A percentile compares a stretch with the other conserved stretches of the same genome.
Conservation (phyloP, 2,113 vertebrate species). For the Ameiurus melas region DNA sequence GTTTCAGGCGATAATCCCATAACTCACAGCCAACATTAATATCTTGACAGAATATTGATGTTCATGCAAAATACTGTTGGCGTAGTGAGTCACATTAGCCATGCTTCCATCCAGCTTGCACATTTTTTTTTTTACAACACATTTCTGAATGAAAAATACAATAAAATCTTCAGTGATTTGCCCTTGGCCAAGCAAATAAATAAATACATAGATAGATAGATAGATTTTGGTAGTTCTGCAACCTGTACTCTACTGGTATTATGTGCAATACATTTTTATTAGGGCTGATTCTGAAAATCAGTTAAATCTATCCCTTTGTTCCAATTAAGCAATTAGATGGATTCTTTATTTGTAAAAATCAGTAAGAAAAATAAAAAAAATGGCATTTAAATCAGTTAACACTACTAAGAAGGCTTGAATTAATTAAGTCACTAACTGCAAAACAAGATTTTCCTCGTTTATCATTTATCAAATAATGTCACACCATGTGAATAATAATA, state of each 20-base stretch:
- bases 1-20: not conserved
- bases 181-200: not conserved
- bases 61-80: not conserved
- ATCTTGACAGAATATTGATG: not conserved
- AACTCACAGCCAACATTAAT: not conserved
- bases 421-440: not conserved
- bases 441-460: not conserved
- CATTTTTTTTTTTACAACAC: not conserved
- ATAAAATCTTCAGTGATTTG: not conserved
- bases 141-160: not conserved
- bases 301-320: not conserved
- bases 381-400: not conserved
- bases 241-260: not conserved
- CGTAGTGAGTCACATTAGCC: not conserved
- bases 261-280: not conserved
- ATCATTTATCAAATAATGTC: not conserved
- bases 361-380: not conserved
- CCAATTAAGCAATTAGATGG: not conserved
- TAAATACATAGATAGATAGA: too few relatives aligned
- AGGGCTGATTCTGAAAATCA: not conserved
- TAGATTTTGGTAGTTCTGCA: not conserved
- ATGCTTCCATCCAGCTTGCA: not conserved
- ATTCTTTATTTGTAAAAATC: not conserved
- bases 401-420: not conserved
- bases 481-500: not conserved